These are phyloP conservation scores for Aurelia sp. DNA, from an alignment of 30 jellyfish, hydroid and myxozoan species.

Conservation along the genomic window DNA sequence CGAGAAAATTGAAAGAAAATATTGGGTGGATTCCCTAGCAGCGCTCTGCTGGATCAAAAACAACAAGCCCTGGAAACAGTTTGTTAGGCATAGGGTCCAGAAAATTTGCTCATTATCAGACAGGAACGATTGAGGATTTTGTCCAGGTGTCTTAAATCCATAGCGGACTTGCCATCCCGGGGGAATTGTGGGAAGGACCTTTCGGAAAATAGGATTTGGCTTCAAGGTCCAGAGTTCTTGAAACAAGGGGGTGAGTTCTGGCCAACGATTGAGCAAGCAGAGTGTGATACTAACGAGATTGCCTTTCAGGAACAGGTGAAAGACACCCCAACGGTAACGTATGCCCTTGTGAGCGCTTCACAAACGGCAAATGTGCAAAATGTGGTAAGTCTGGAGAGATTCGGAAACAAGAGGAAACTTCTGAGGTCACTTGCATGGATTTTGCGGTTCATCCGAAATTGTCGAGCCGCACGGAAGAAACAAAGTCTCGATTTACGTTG, in stretches of 20 bases:
- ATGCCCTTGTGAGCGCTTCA: not conserved
- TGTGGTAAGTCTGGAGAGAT: not conserved
- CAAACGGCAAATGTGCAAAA: not conserved
- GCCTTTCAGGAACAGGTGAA: not conserved
- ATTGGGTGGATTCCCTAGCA: conserved; percentile 13
- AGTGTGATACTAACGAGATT: not conserved
- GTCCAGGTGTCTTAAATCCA: conserved; percentile 2
- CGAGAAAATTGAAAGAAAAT: not conserved
- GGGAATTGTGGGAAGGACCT: conserved; percentile 16
- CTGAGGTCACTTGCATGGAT: conserved; percentile 37
- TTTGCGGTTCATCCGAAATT: not conserved
- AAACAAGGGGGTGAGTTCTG: not conserved
- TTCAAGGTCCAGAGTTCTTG: conserved; percentile 12
- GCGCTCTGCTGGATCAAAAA: conserved; percentile 15
- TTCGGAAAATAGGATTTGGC: not conserved
- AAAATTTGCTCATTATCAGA: not conserved
- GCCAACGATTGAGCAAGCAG: not conserved
- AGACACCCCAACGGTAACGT: not conserved
- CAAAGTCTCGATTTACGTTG: not conserved
- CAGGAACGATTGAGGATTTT: conserved; percentile 10
- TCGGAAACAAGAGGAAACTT: not conserved
- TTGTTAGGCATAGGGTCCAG: conserved; percentile 18
- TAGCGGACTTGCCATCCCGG: conserved; percentile 2
- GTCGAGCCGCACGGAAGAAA: not conserved
- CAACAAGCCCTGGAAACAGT: conserved; percentile 11